phyloP scores from a whole-genome alignment of 2,797 vertebrate genomes.

The Clarias fuscus region DNA sequence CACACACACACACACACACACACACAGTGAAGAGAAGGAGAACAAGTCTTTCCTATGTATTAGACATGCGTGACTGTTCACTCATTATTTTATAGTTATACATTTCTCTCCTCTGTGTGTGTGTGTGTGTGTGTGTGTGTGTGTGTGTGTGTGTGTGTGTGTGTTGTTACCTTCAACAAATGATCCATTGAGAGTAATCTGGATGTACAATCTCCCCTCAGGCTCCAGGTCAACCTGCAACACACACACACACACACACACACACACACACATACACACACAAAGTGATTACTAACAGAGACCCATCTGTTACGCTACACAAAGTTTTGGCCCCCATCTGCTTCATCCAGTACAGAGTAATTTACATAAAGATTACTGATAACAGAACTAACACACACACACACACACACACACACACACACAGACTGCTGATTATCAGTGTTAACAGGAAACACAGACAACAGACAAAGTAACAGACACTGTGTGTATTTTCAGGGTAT shows the following conservation, averaged over 20 bases:
- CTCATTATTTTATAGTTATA: neutral
- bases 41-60: neutral
- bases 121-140: slow-evolving; percentile 8
- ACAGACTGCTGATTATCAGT: slow-evolving; percentile 11
- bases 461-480: neutral
- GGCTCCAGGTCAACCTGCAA: slow-evolving; percentile 94
- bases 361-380: neutral
- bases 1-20: neutral
- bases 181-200: slow-evolving; percentile 85
- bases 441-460: slow-evolving; percentile 26
- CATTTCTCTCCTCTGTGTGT: neutral
- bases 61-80: neutral
- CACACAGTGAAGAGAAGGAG: neutral
- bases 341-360: neutral
- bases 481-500: neutral
- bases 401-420: slow-evolving; percentile 10
- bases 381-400: neutral
- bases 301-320: neutral
- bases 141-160: neutral
- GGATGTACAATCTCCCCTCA: slow-evolving; percentile 91
- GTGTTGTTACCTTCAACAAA: slow-evolving; percentile 84
- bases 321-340: neutral
- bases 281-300: neutral
- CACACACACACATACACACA: slow-evolving; percentile 29
- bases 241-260: slow-evolving; percentile 25